Base-by-base conservation (phyloP, 2,113 vertebrate species). In the Sinocyclocheilus anshuiensis region DNA sequence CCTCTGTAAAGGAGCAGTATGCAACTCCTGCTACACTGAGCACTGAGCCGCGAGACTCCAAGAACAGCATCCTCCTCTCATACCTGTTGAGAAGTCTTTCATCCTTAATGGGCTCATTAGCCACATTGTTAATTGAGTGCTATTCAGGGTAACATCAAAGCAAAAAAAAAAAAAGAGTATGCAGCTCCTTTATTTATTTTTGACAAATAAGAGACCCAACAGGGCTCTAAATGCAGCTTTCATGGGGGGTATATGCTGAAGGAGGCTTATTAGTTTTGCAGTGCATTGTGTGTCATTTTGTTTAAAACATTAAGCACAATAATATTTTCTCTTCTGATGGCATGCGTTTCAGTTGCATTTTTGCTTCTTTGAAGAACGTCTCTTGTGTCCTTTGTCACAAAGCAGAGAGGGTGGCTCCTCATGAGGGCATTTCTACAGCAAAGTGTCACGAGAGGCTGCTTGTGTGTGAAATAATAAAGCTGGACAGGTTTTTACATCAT, bases 21-120 rank as follows among this genome's bases (percentile, higher is more conserved):
- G 86, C 78, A 93, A 92, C 93, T 94, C 90, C 91, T 91, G 91
- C 91, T 91, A 90, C 91, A 93, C 93, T 92, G 91, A 92, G 81
- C 85, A 91, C 90, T 89, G 90, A 92, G 90, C 91, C 92, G 89
- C 88, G 89, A 92, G 92, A 92, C 90, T 92, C 91, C 90, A 74
- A 71, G 93, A 94, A 92, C 92, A 93, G 92, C 90, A 91, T 90
- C 89, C 90, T 93, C 89, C 92, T 92, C 93, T 94, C 93, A 90
- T 95, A 96, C 94, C 95, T 95, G 94, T 95, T 95, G 94, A 95
- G 94, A 94, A 94, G 91, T 91, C 94, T 95, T 95, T 95, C 93
- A 93, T 95, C 93, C 93, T 93, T 94, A 95, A 95, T 95, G 92
- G 93, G 91, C 93, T 95, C 92, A 94, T 95, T 95, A 95, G 94